Evolutionary conservation across 2,797 vertebrate species (phyloP).

Genomic region (Artibeus jamaicensis): DNA sequence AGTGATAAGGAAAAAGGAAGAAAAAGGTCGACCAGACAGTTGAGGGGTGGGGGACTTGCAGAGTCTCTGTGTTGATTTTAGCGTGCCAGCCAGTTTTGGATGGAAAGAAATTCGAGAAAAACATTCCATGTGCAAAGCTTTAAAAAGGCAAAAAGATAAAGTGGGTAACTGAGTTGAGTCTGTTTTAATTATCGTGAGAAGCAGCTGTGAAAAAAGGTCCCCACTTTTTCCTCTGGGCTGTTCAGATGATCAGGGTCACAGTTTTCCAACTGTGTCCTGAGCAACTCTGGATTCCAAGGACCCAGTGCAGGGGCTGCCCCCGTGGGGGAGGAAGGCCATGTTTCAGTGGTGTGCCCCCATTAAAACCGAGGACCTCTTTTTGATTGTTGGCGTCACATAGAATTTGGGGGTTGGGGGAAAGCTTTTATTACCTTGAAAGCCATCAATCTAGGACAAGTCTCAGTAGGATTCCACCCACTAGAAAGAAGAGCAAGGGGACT

Average conservation of each 20-base stretch:
- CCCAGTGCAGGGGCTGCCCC: background rate
- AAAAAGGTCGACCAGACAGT: background rate
- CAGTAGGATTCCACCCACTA: background rate
- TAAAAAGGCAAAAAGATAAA: background rate
- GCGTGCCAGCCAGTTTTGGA: background rate
- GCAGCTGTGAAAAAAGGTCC: background rate
- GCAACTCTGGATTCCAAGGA: background rate
- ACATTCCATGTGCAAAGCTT: background rate
- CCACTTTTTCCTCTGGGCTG: background rate
- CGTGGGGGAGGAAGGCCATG: rapidly evolving
- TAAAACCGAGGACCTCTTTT: background rate
- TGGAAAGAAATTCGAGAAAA: background rate
- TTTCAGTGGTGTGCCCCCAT: background rate
- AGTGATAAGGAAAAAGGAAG: background rate
- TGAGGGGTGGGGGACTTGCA: background rate
- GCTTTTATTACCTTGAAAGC: background rate
- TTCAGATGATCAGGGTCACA: background rate
- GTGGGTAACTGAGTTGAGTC: background rate
- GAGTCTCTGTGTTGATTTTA: background rate
- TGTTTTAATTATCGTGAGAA: background rate
- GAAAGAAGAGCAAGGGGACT: background rate
- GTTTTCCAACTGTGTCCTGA: background rate
- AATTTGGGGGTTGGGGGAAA: background rate
- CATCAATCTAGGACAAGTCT: background rate
- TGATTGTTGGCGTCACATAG: background rate